These are phyloP conservation scores for Taenaris catops DNA, from an alignment of 2,888 invertebrate genomes.

Conservation along the genomic window DNA sequence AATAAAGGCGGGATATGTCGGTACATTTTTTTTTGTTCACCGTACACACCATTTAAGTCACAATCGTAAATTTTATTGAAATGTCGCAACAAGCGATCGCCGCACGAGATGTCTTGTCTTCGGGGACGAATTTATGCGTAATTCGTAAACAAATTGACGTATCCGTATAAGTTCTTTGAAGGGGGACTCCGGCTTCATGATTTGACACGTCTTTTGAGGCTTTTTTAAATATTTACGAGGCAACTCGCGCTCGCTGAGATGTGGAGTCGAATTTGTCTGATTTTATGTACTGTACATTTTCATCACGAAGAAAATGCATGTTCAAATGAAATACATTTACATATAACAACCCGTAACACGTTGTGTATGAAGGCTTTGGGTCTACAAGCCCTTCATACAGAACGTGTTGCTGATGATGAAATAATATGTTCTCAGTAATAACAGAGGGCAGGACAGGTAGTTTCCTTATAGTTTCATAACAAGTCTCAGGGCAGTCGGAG, in stretches of 20 bases:
- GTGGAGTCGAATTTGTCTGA: slow-evolving; percentile 21
- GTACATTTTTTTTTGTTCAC: slow-evolving; percentile 70
- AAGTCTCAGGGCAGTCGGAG: too few species aligned
- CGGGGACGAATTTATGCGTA: slow-evolving; percentile 77
- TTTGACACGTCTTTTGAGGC: slow-evolving; percentile 64
- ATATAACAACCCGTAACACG: too few species aligned
- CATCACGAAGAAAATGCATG: slow-evolving; percentile 7
- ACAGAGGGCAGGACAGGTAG: too few species aligned
- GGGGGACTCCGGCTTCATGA: slow-evolving; percentile 56
- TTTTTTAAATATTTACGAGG: slow-evolving; percentile 33
- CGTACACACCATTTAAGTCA: slow-evolving; percentile 74
- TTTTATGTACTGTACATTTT: slow-evolving; percentile 14
- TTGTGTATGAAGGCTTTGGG: too few species aligned
- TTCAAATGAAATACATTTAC: slow-evolving; percentile 5
- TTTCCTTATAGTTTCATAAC: too few species aligned
- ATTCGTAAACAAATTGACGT: slow-evolving; percentile 79
- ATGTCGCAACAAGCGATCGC: slow-evolving; percentile 75
- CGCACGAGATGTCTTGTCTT: slow-evolving; percentile 74
- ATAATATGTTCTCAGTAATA: too few species aligned
- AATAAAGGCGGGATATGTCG: slow-evolving; percentile 69
- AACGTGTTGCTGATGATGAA: too few species aligned
- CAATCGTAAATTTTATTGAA: slow-evolving; percentile 80
- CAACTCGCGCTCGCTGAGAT: slow-evolving; percentile 20
- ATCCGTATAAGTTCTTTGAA: slow-evolving; percentile 60
- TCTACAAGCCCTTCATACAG: too few species aligned